A percentile compares a stretch with the other conserved stretches of the same genome.
Conservation (phyloP, 2,888 invertebrate species). For the Tanytarsus gracilentus region DNA sequence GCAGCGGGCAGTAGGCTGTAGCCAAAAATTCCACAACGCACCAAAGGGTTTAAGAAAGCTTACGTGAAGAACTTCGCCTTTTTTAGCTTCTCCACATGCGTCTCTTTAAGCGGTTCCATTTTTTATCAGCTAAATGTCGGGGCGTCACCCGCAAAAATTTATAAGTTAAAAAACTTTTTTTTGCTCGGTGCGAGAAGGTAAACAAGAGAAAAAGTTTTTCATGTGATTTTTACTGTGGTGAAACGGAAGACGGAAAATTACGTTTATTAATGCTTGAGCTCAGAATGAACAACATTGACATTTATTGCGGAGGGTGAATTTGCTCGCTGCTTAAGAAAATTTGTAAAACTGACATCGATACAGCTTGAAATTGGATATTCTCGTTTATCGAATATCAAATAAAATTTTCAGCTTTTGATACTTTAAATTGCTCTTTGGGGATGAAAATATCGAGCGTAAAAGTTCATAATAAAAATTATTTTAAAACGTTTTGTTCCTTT, state of each 20-base stretch:
- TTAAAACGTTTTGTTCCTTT: no score
- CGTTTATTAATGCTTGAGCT: constrained; percentile 7
- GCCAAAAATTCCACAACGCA: no score
- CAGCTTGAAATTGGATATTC: no score
- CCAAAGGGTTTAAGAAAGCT: not conserved
- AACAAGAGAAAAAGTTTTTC: not conserved
- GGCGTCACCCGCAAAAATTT: not conserved
- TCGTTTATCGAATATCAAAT: no score
- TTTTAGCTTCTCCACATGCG: not conserved
- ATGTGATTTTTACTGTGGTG: not conserved
- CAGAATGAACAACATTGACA: not conserved
- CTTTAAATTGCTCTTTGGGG: no score
- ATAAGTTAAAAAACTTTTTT: not conserved
- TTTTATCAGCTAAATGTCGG: no score
- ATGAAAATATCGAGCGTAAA: no score
- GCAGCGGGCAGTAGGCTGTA: no score
- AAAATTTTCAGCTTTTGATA: no score
- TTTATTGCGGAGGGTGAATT: not conserved
- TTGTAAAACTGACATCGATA: no score
- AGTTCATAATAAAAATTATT: no score
- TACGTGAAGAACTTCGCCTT: not conserved
- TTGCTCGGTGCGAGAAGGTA: not conserved
- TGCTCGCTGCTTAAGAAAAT: not conserved
- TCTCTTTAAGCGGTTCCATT: not conserved
- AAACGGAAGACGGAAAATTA: constrained; percentile 1